Percentiles rank a stretch among this genome's conserved stretches.
Evolutionary conservation across 2,888 invertebrate genomes (phyloP).

Genomic region (Platycheirus rosarum): DNA sequence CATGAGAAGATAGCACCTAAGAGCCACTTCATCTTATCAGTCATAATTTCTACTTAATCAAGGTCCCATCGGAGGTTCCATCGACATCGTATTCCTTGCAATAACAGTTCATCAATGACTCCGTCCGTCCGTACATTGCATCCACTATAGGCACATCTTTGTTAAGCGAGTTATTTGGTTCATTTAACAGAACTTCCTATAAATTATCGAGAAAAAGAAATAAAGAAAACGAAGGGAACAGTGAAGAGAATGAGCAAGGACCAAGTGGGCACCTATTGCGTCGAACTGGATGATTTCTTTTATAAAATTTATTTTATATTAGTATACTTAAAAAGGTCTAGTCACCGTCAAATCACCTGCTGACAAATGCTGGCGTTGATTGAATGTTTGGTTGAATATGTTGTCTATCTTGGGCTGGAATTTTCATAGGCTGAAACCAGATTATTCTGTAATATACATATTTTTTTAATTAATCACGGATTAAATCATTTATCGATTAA

Average conservation of each 20-base stretch:
- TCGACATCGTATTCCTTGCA: conserved; percentile 49
- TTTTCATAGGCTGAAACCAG: too few relatives aligned
- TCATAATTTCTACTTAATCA: conserved; percentile 68
- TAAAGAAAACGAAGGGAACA: neutral
- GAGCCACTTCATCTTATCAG: conserved; percentile 64
- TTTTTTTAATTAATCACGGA: too few relatives aligned
- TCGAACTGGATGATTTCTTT: conserved; percentile 30
- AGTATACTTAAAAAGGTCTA: conserved; percentile 14
- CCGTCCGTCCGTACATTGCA: neutral
- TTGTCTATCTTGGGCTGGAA: too few relatives aligned
- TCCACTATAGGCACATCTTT: conserved; percentile 7
- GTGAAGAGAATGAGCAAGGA: conserved; percentile 7
- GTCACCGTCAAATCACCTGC: conserved; percentile 44
- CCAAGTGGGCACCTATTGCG: neutral
- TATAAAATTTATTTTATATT: conserved; percentile 46
- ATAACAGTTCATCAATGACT: conserved; percentile 58
- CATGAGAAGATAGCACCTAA: conserved; percentile 54
- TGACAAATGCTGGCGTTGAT: conserved; percentile 23
- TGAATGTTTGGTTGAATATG: conserved; percentile 1
- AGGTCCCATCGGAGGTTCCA: conserved; percentile 56
- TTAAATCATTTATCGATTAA: too few relatives aligned
- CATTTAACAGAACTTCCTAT: conserved; percentile 54
- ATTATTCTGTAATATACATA: too few relatives aligned
- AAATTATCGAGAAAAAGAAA: conserved; percentile 25
- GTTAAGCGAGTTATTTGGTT: conserved; percentile 58